Percentiles rank a stretch among this genome's conserved stretches.
These are phyloP conservation scores for Cotesia typhae DNA, from an alignment of 1,140 invertebrate genomes.

Conservation along the genomic window DNA sequence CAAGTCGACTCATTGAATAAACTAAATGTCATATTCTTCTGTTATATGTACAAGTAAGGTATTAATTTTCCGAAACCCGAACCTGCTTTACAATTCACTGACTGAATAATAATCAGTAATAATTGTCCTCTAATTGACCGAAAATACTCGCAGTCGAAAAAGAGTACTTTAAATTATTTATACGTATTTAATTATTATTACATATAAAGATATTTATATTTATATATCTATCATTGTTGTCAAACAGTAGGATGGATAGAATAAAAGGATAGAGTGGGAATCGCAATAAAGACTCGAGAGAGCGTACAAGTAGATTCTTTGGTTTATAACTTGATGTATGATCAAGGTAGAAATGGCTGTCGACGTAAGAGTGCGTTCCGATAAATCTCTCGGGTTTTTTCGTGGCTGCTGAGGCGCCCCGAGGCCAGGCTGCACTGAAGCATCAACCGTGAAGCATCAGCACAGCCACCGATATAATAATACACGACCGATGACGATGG, in stretches of 20 bases:
- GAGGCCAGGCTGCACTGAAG: conserved; percentile 35
- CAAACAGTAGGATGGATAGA: conserved; percentile 33
- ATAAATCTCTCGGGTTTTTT: conserved; percentile 54
- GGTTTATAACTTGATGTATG: conserved; percentile 47
- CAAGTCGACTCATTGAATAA: conserved; percentile 26
- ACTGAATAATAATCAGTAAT: conserved; percentile 37
- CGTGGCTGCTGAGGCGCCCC: conserved; percentile 47
- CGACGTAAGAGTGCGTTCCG: conserved; percentile 46
- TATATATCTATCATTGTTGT: conserved; percentile 11
- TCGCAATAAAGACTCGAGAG: conserved; percentile 13
- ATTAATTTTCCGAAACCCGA: no score
- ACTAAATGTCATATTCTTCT: not conserved
- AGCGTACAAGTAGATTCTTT: conserved; percentile 20
- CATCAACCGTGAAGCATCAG: conserved; percentile 17
- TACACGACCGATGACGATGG: not conserved
- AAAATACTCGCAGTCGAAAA: conserved; percentile 40
- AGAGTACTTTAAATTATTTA: conserved; percentile 45
- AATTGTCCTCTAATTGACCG: conserved; percentile 40
- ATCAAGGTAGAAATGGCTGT: conserved; percentile 52
- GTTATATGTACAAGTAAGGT: not conserved
- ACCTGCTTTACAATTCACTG: conserved; percentile 29
- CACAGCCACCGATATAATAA: conserved; percentile 2
- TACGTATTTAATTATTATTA: not conserved
- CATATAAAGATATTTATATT: conserved; percentile 20
- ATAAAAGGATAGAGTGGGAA: conserved; percentile 10